Base-by-base conservation (phyloP, 2,888 invertebrate species). In the Ischnus inquisitorius region DNA sequence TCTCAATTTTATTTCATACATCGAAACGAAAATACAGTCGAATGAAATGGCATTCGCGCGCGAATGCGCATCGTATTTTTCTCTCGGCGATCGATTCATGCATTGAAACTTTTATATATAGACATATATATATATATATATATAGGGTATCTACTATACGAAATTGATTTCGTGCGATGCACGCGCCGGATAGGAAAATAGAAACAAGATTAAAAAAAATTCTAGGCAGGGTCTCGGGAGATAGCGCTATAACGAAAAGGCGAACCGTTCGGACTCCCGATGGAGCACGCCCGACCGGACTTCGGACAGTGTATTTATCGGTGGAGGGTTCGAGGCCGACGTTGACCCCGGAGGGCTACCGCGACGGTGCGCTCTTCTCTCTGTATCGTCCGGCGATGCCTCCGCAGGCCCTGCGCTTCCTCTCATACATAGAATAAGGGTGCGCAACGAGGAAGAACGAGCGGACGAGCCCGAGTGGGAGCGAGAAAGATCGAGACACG, bases 211-310 rank as follows among this genome's bases (percentile, higher is more conserved):
- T 68, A 80, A 68, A 72, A 64, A 14, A 72, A 41, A 39, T 22
- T 43, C 57, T 76, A 71, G 77, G 78, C 76, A 65, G 76, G 82
- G 65, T 82, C 79, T 64, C 77, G 81, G 78, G 74, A 84, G 68
- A 84, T 85, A 81, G 71, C 68, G 74, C 65, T 60, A 48, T 74
- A 76, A 67, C 77, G 84, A 86, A 87, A 87, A 85, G 80, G 75
- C 72, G 82, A 77, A 85, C 77, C 39, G 76, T 71, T 46, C 60
- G 82, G 87, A 89, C 85, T 88, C 88, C 85, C 88, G 84, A 57
- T 64, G 86, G 88, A 84, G 69, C 85, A 88, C 88, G 88, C 86
- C 86, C 85, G 90, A 87, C 84, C 87, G 88, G 89, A 81, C 85
- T 84, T 88, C 87, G 85, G 86, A 88, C 89, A 71, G 84, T 89